These are phyloP conservation scores for Tipula vernalis DNA, from an alignment of 2,888 invertebrate species.

Conservation along the genomic window DNA sequence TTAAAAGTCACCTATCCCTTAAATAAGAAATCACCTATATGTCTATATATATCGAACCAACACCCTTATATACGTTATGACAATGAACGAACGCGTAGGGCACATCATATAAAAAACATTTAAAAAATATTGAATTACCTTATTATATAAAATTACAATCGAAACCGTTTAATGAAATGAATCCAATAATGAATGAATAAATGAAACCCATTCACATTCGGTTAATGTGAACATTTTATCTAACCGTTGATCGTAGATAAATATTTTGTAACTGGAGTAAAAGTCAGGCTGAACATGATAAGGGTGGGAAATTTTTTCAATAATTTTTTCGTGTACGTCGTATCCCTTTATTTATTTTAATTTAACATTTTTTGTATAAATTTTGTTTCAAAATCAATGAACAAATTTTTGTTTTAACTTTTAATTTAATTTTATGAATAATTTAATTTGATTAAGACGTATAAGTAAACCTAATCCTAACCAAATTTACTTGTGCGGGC, in stretches of 20 bases:
- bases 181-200: not conserved
- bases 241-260: not conserved
- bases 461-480: not conserved
- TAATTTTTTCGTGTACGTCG: not conserved
- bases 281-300: not conserved
- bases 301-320: not conserved
- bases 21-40: slow-evolving; percentile 4
- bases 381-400: not conserved
- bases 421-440: not conserved
- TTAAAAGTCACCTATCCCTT: not conserved
- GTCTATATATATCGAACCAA: not conserved
- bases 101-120: too few relatives aligned
- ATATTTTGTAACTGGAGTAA: not conserved
- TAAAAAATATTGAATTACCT: not conserved
- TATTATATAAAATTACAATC: not conserved
- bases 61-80: not conserved
- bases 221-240: not conserved
- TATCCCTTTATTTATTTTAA: not conserved
- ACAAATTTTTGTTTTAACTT: not conserved
- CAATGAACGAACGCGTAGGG: not conserved
- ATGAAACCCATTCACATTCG: not conserved
- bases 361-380: not conserved
- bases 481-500: not conserved
- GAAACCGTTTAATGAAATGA: not conserved
- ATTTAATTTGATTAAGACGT: not conserved